Base-by-base conservation (phyloP, 2,797 vertebrate genomes). In the Anableps anableps region DNA sequence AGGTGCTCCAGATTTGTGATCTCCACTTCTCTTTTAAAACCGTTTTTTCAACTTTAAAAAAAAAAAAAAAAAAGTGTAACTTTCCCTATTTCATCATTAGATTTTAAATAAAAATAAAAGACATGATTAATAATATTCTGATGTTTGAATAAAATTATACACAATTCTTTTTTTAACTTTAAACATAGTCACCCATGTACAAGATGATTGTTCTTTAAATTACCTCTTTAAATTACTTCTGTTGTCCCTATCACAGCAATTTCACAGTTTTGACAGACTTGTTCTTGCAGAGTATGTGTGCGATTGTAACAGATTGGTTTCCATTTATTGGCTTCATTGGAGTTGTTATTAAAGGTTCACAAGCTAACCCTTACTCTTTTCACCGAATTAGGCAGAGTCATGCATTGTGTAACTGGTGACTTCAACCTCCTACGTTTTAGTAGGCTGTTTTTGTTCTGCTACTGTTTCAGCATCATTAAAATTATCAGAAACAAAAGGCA, bases 1-100 rank as follows among this genome's bases (percentile, higher is more conserved):
- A 98, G 98, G 97, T 97, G 97, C 94, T 96, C 91, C 94, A 96
- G 94, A 95, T 92, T 96, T 93, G 93, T 96, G 95, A 96, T 94
- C 95, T 97, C 93, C 94, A 92, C 95, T 95, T 95, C 95, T 82
- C 95, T 79, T 73, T 73, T 45, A 26, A 96, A 96, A 93, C 94
- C 94, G 62, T 77, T 72, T 68, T 80, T 9, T 92, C 92, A 91
- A 95, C 94, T 95, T 86, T 83, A 38, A 70, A 43, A 70, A 95
- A 95, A 95, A 95, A 94, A 93, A 60, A 17, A 17, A 9, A 60
- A 60, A 60, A 95, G 96, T 96, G 88, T 88, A 86, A 85, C 47
- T 26, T 87, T 81, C 74, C 53, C 45, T 64, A 80, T 82, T 82
- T 76, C 79, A 82, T 71, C 47, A 16, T 87, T 82, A 95, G 92